phyloP scores from a whole-genome alignment of 2,113 vertebrate genomes.

The Ceyx cyanopectus region DNA sequence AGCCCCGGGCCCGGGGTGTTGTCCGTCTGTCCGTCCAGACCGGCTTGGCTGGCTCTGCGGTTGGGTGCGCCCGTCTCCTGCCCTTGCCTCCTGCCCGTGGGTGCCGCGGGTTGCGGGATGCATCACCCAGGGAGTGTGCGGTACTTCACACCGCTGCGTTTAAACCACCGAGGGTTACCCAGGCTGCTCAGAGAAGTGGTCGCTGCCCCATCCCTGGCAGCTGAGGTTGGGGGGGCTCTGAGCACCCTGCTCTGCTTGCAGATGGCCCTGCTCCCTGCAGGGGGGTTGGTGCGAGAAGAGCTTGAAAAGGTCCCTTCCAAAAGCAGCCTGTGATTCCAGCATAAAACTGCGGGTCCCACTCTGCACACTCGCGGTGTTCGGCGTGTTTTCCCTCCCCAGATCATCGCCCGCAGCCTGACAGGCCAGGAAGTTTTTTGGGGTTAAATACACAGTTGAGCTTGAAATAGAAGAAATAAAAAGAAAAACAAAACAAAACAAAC shows the following conservation, averaged over 20 bases:
- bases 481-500: too few species aligned
- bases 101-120: fast-evolving
- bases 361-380: fast-evolving
- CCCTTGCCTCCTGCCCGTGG: fast-evolving
- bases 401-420: neutral
- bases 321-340: neutral
- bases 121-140: fast-evolving
- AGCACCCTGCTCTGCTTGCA: neutral
- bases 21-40: neutral
- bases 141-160: fast-evolving
- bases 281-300: neutral
- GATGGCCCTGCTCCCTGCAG: neutral
- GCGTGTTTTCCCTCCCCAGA: fast-evolving
- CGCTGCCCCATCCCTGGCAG: neutral
- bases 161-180: fast-evolving
- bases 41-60: too few species aligned
- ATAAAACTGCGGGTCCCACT: fast-evolving
- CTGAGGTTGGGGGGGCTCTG: neutral
- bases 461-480: neutral
- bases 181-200: neutral
- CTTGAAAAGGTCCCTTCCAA: neutral
- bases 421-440: fast-evolving
- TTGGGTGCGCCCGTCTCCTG: fast-evolving
- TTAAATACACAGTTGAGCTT: neutral
- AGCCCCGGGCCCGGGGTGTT: neutral